Evolutionary conservation across 2,797 vertebrate genomes (phyloP).

Genomic region (Scolopax rusticola): DNA sequence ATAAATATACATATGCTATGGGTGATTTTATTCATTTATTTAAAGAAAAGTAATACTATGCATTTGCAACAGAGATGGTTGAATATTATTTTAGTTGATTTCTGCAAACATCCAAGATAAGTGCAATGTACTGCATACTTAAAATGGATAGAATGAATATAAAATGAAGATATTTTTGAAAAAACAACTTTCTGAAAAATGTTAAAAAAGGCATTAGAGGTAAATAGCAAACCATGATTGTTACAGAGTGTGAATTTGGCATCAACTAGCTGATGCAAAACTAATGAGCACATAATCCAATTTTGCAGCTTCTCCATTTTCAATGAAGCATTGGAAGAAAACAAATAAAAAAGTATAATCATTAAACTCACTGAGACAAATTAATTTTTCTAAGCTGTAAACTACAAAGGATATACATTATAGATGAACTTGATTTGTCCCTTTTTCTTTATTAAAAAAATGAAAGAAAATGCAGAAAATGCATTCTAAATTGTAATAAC

Average conservation of each 20-base stretch:
- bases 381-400: slow-evolving; percentile 22
- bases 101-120: neutral
- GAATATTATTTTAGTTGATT: neutral
- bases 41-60: neutral
- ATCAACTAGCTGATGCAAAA: neutral
- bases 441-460: neutral
- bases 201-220: neutral
- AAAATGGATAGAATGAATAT: neutral
- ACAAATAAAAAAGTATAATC: slow-evolving; percentile 30
- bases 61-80: neutral
- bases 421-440: neutral
- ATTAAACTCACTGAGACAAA: slow-evolving; percentile 45
- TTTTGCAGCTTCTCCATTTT: slow-evolving; percentile 35
- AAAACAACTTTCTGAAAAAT: neutral
- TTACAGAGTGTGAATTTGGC: neutral
- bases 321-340: slow-evolving; percentile 5
- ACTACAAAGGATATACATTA: neutral
- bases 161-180: neutral
- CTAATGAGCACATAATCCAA: slow-evolving; percentile 61
- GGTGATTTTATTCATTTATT: neutral
- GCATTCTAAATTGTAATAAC: neutral
- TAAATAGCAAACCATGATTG: neutral
- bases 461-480: neutral
- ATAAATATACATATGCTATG: neutral
- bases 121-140: neutral